Evolutionary conservation across 2,113 vertebrate species (phyloP), one percentile per base, ranked within the genome.

Genomic region (Lophius piscatorius): DNA sequence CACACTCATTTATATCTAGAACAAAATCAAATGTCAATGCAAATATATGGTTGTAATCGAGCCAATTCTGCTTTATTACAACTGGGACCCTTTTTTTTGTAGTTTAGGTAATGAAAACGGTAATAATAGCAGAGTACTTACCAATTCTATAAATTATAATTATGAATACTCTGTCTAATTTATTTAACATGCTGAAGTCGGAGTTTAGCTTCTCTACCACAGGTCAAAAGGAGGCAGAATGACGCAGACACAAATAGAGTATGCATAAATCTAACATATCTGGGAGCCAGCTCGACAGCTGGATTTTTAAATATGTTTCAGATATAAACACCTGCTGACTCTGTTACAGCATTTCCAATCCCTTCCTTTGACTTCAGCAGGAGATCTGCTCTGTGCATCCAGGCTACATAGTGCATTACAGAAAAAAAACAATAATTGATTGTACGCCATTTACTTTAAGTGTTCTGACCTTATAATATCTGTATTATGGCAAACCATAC

Each of bases 1-100:
- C 94, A 46, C 96, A 98, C 73, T 98, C 96, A 0, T 98, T 94
- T 72, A 96, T 89, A 88, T 98, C 95, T 98, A 88, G 73, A 93
- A 93, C 31, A 73, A 61, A 76, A 75, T 41, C 81, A 86, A 14
- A 14, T 36, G 24, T 70, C n/a, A n/a, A n/a, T 65, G 63, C n/a
- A 29, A 18, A 50, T 29, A 17, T 4, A 22, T 18, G 7, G 8
- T 51, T 7, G 2, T 21, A 21, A 23, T 9, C 5, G 0, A 0
- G 5, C 33, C 23, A 16, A 33, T 21, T 31, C 10, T 58, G 6
- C 9, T 45, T 31, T 9, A 38, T 28, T 16, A 45, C 6, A 58
- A 18, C 1, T 36, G n/a, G 34, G 26, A 35, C n/a, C n/a, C 29
- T 24, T 40, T 12, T 29, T 33, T 33, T 31, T 18, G 20, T 45